A percentile compares a stretch with the other conserved stretches of the same genome.
Conservation (phyloP, 2,113 vertebrate genomes). For the Otus sunia region DNA sequence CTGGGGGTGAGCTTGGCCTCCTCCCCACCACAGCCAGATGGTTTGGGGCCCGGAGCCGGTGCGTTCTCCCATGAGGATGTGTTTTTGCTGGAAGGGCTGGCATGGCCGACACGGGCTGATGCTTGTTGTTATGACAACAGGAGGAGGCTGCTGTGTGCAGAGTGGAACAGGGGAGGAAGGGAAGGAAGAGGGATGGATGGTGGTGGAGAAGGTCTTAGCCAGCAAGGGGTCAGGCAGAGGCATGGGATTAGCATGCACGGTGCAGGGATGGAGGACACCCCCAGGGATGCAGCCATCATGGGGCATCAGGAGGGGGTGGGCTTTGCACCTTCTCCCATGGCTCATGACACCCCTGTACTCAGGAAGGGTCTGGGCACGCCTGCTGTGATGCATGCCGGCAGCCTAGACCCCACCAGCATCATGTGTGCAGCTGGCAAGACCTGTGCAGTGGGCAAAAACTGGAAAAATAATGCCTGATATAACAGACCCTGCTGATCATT, state of each 20-base stretch:
- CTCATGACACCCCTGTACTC: neutral
- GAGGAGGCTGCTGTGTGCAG: neutral
- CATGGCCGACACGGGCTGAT: neutral
- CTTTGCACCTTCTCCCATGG: neutral
- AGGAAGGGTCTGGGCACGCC: neutral
- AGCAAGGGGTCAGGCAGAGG: neutral
- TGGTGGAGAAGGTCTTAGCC: neutral
- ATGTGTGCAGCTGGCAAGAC: fast-evolving
- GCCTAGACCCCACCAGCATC: neutral
- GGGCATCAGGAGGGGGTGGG: neutral
- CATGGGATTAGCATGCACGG: fast-evolving
- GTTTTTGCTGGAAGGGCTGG: neutral
- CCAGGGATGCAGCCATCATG: neutral
- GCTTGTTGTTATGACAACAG: slow-evolving; percentile 56
- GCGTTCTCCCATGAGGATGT: neutral
- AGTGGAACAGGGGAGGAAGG: neutral
- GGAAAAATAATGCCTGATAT: fast-evolving
- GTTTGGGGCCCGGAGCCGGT: neutral
- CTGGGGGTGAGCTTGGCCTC: too few species aligned
- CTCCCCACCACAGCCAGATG: neutral
- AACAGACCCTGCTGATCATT: neutral
- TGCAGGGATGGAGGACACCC: neutral
- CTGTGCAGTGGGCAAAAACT: neutral
- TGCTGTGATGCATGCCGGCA: neutral
- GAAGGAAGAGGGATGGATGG: neutral